Percentiles rank a stretch among this genome's conserved stretches.
Evolutionary conservation across 2,888 invertebrate genomes (phyloP).

Genomic region (Cheilosia vulpina): DNA sequence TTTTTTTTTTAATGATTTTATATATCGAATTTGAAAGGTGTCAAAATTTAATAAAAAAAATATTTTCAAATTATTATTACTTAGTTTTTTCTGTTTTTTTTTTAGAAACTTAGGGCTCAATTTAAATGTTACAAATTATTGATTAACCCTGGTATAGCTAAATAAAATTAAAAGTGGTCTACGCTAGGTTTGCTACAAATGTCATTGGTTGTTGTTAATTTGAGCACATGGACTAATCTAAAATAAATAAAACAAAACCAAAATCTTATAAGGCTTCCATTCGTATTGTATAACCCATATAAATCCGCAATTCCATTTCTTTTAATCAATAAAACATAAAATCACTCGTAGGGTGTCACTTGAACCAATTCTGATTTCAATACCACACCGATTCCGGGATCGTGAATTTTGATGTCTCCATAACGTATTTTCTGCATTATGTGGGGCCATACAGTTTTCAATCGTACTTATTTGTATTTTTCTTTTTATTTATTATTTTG

Average conservation of each 20-base stretch:
- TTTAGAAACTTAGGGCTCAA: constrained; percentile 77
- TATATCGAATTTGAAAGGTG: constrained; percentile 44
- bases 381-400: constrained; percentile 49
- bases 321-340: background rate
- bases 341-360: constrained; percentile 47
- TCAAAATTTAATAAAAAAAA: constrained; percentile 15
- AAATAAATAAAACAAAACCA: background rate
- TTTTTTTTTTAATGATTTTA: constrained; percentile 28
- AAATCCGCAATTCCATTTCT: background rate
- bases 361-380: constrained; percentile 50
- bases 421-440: constrained; percentile 75
- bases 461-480: constrained; percentile 64
- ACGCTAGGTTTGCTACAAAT: constrained; percentile 1
- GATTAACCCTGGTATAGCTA: constrained; percentile 50
- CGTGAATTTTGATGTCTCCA: constrained; percentile 75
- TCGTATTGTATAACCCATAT: background rate
- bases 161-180: constrained; percentile 3
- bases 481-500: constrained; percentile 15
- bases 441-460: constrained; percentile 75
- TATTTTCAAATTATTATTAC: constrained; percentile 13
- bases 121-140: constrained; percentile 76
- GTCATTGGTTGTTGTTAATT: background rate
- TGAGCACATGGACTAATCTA: background rate
- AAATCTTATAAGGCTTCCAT: background rate
- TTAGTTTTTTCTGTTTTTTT: constrained; percentile 44